Evolutionary conservation across 2,797 vertebrate genomes (phyloP).

Genomic region (Pampus argenteus): DNA sequence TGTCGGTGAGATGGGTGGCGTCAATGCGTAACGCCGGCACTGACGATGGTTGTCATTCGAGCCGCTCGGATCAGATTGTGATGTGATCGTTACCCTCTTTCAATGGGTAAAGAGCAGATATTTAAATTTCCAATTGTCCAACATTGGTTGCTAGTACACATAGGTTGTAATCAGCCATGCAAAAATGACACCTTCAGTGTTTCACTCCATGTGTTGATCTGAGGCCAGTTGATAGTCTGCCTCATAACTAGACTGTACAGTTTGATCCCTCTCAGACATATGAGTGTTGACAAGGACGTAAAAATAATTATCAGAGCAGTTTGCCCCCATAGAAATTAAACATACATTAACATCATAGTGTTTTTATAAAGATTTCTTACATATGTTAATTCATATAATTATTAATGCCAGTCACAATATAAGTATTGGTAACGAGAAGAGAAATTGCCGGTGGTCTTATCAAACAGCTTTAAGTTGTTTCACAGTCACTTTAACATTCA

Average conservation of each 20-base stretch:
- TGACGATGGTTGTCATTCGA: neutral
- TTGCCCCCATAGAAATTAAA: neutral
- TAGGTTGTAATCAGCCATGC: neutral
- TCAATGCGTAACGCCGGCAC: neutral
- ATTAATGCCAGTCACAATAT: conserved; percentile 10
- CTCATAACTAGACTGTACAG: neutral
- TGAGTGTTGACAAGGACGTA: neutral
- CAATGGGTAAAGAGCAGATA: neutral
- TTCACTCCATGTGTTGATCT: neutral
- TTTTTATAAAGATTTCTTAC: conserved; percentile 1
- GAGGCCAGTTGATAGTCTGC: neutral
- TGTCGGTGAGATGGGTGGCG: neutral
- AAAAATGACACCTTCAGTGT: neutral
- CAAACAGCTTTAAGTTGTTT: conserved; percentile 42
- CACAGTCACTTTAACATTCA: conserved; percentile 52
- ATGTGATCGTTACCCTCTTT: no score
- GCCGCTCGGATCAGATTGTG: no score
- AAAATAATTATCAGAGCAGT: neutral
- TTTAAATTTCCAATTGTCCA: neutral
- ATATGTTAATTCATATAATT: conserved; percentile 5
- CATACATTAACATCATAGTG: neutral
- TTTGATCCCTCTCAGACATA: neutral
- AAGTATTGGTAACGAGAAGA: conserved; percentile 22
- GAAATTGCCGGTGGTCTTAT: conserved; percentile 40
- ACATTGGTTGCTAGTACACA: neutral